Base-by-base conservation (phyloP, 2,888 invertebrate species). In the Lissonota sp. region DNA sequence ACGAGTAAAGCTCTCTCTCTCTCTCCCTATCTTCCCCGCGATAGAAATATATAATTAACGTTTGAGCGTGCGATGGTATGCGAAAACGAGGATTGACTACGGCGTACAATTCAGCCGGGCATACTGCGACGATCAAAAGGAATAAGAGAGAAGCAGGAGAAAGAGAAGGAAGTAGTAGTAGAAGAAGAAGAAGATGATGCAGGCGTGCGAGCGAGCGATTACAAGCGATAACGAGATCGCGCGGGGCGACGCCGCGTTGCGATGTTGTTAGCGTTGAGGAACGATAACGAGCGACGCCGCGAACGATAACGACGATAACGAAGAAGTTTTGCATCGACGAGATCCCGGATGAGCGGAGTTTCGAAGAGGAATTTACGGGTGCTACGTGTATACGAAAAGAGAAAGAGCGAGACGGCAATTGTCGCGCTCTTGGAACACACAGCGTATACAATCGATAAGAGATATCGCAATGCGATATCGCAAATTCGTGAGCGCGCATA, bases 251-350 rank as follows among this genome's bases (percentile, higher is more conserved):
- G 74, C 49, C 66, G 79, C 66, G 79, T 77, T 79, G 87, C 88
- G 90, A 91, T 92, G 91, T 91, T 91, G 91, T 91, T 91, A 90
- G 88, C 88, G 91, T 91, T 91, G 90, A 91, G 89, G 71, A 83
- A 83, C 81, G 84, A 85, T 84, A 84, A 85, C 88, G 88, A 88
- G 82, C 79, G 78, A 83, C 81, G 83, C 71, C 78, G 58, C 77
- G 55, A 74, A 79, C 88, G 89, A 89, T 89, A 89, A 89, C 88
- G 88, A 87, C 69, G 85, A 86, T 85, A 86, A 86, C 83, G 85
- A 80, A 67, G 60, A 83, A 84, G 83, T 82, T 83, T 82, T 82
- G 79, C 83, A 84, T 80, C 80, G 80, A 67, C 80, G 75, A 82
- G 79, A 82, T 26, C 26, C 26, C 77, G 63, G 26, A 58, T 60